These are phyloP conservation scores for Fringilla coelebs DNA, from an alignment of 2,797 vertebrate species.

Conservation along the genomic window DNA sequence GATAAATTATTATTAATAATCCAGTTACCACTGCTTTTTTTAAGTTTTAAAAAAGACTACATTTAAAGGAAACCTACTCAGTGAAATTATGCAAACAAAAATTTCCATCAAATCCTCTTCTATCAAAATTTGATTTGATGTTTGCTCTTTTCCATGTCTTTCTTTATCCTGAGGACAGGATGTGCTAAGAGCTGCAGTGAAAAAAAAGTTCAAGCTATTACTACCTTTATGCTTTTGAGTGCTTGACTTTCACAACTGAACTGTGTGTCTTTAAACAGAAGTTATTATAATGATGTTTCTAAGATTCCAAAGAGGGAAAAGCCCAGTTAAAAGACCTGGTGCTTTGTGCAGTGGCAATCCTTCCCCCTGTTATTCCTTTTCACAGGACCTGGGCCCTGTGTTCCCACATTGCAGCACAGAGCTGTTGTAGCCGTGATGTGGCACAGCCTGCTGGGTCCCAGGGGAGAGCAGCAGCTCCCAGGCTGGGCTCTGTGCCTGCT, in stretches of 20 bases:
- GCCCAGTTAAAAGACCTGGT: background rate
- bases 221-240: background rate
- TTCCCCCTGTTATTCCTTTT: background rate
- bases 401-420: background rate
- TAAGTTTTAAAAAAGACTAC: background rate
- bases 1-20: background rate
- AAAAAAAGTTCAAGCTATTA: background rate
- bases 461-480: background rate
- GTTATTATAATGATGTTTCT: background rate
- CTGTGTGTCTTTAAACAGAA: background rate
- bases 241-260: background rate
- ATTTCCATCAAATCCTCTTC: background rate
- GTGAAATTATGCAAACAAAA: background rate
- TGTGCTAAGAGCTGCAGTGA: background rate
- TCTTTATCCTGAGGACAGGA: background rate
- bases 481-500: background rate
- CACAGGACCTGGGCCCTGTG: background rate
- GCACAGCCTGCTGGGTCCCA: background rate
- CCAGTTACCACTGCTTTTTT: background rate
- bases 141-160: background rate
- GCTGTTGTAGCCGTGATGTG: rapidly evolving
- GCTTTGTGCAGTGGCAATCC: background rate
- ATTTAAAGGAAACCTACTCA: background rate
- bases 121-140: background rate
- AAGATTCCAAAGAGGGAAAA: background rate